A percentile compares a stretch with the other conserved stretches of the same genome.
These are phyloP conservation scores for Pungitius pungitius DNA, from an alignment of 2,113 vertebrate genomes.

Conservation along the genomic window DNA sequence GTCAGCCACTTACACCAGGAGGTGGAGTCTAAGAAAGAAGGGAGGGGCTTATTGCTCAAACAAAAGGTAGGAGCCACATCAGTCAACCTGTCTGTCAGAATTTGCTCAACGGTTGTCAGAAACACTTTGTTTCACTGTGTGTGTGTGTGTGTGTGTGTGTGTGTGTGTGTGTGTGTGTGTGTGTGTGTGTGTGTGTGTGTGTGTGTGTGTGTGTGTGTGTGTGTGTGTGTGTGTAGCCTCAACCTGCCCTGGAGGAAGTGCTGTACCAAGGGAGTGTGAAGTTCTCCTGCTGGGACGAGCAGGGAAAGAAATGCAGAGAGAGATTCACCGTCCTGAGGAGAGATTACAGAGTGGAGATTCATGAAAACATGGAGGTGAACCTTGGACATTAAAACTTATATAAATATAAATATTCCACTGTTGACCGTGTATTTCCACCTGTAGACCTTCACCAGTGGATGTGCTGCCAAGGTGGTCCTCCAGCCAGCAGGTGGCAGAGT, in stretches of 20 bases:
- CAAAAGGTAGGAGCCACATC: conserved; percentile 79
- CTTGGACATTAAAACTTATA: not conserved
- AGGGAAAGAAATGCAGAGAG: conserved; percentile 89
- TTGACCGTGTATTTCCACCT: not conserved
- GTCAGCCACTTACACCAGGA: conserved; percentile 86
- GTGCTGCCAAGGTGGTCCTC: conserved; percentile 81
- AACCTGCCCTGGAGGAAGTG: conserved; percentile 69
- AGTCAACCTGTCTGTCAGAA: not conserved
- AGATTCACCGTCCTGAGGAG: conserved; percentile 83
- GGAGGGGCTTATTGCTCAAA: conserved; percentile 83
- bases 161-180: conserved; percentile 72
- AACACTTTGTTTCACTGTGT: conserved; percentile 54
- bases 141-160: conserved; percentile 68
- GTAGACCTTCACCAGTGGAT: conserved; percentile 80
- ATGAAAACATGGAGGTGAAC: conserved; percentile 88
- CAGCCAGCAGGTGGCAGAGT: conserved; percentile 84
- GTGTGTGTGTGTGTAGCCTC: conserved; percentile 68
- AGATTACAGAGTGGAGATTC: conserved; percentile 86
- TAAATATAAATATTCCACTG: not conserved
- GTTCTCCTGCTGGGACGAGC: conserved; percentile 79
- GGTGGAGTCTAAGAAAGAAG: conserved; percentile 85
- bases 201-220: conserved; percentile 65
- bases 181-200: conserved; percentile 63
- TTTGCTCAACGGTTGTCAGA: not conserved
- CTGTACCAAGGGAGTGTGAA: conserved; percentile 83